Base-by-base conservation (phyloP, 2,888 invertebrate species). In the Frankliniella fusca region DNA sequence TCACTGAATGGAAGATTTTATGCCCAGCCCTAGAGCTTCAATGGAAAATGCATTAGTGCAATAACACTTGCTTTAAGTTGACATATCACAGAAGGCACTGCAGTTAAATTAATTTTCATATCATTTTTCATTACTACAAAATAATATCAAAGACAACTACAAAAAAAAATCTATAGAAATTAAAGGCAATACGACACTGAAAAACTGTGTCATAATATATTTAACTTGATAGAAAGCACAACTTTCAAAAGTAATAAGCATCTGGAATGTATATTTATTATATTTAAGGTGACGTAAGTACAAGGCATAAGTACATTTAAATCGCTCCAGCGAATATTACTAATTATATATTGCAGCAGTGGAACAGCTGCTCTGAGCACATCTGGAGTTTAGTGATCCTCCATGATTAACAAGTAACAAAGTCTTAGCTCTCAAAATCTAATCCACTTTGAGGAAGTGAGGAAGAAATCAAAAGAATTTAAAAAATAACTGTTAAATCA, bases 241-340 rank as follows among this genome's bases (percentile, higher is more conserved):
- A 82, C 27, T 80, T 80, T 65, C 70, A 82, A 76, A 80, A 65
- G 61, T 82, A 80, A 61, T 23, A 65, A 80, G 76, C 80, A 82
- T 65, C 70, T 76, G 70, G 70, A 76, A 76, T 76, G 70, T 76
- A 76, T 27, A 76, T 76, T 76, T 23, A 76, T 76, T 76, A 76
- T 76, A 76, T 10, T 76, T 23, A 76, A 12, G 70, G 70, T 23
- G 27, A 76, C 70, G 27, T 76, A 76, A 76, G 70, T 76, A 76
- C 70, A 76, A n/a, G 27, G 70, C 27, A 12, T 76, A 76, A 76
- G 70, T 76, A 76, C 70, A 76, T 8, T 27, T 76, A 12, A 27
- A 76, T 76, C 70, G 27, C 70, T 76, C 70, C 70, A 27, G 61
- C 70, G 12, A 23, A 23, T 27, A 76, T 27, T 27, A 76, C 70